These are phyloP conservation scores for Calephelis nemesis DNA, from an alignment of 1,140 invertebrate species.

Conservation along the genomic window DNA sequence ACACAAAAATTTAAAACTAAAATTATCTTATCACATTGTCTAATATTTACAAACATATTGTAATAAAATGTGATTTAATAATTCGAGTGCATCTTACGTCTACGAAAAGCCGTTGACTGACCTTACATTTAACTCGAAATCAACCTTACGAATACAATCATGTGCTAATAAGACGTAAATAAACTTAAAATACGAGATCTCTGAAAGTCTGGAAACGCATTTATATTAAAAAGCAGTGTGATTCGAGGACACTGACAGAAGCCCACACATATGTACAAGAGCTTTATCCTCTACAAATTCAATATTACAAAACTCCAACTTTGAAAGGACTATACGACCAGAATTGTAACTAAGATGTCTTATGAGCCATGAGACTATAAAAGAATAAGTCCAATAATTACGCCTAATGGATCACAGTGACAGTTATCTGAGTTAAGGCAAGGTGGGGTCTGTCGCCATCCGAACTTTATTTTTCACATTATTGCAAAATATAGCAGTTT, in stretches of 20 bases:
- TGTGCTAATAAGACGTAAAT: constrained; percentile 62
- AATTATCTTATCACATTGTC: constrained; percentile 43
- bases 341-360: not conserved
- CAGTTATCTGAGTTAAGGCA: constrained; percentile 70
- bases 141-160: constrained; percentile 40
- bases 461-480: constrained; percentile 18
- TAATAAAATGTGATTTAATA: constrained; percentile 31
- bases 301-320: not conserved
- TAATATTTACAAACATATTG: constrained; percentile 51
- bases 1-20: constrained; percentile 57
- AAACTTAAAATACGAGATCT: constrained; percentile 76
- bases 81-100: constrained; percentile 41
- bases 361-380: constrained; percentile 9
- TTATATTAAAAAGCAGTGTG: constrained; percentile 61
- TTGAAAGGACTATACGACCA: constrained; percentile 7
- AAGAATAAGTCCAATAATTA: constrained; percentile 49
- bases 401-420: constrained; percentile 70
- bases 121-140: constrained; percentile 32
- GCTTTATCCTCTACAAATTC: constrained; percentile 2
- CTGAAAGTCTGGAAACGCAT: constrained; percentile 75
- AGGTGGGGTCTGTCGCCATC: constrained; percentile 53
- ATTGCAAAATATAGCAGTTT: constrained; percentile 5
- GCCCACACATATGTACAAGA: constrained; percentile 16
- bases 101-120: constrained; percentile 24
- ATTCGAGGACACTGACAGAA: constrained; percentile 22